Percentiles rank a stretch among this genome's conserved stretches.
These are phyloP conservation scores for Zaprionus africanus DNA, from an alignment of 1,140 invertebrate genomes.

Conservation along the genomic window DNA sequence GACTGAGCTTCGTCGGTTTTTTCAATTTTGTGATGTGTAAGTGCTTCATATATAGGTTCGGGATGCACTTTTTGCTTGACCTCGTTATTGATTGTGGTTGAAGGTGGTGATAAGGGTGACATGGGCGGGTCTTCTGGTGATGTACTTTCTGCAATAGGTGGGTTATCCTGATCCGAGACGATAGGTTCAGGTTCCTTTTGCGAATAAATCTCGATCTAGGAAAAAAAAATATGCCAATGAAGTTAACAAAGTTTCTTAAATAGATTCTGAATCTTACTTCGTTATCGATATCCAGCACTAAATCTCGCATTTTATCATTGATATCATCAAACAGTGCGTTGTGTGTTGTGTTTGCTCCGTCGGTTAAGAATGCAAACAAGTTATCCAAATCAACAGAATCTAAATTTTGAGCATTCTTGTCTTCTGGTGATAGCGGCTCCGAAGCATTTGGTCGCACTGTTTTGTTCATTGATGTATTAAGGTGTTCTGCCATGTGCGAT, in stretches of 20 bases:
- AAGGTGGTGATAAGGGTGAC: conserved; percentile 87
- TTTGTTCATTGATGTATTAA: conserved; percentile 87
- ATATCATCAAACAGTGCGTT: conserved; percentile 92
- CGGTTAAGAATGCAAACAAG: conserved; percentile 95
- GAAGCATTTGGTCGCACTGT: conserved; percentile 14
- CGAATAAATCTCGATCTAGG: conserved; percentile 48
- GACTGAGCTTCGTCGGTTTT: conserved; percentile 4
- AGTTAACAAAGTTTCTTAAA: too few relatives aligned
- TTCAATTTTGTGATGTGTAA: conserved; percentile 77
- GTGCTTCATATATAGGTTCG: conserved; percentile 94
- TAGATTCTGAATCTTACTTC: conserved; percentile 83
- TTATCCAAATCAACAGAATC: conserved; percentile 96
- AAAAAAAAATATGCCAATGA: conserved; percentile 3
- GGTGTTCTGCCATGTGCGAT: conserved; percentile 90
- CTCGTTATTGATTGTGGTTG: background rate
- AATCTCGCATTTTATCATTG: conserved; percentile 92
- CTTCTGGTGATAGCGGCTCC: conserved; percentile 19
- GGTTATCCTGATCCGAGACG: conserved; percentile 12
- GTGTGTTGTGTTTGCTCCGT: conserved; percentile 87
- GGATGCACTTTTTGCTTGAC: conserved; percentile 15
- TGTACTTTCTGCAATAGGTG: conserved; percentile 85
- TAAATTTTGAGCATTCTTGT: conserved; percentile 82
- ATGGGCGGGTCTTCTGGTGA: conserved; percentile 90
- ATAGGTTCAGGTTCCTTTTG: conserved; percentile 32
- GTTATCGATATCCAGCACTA: conserved; percentile 91